Evolutionary conservation across 2,888 invertebrate genomes (phyloP).

Genomic region (Hydraecia micacea): DNA sequence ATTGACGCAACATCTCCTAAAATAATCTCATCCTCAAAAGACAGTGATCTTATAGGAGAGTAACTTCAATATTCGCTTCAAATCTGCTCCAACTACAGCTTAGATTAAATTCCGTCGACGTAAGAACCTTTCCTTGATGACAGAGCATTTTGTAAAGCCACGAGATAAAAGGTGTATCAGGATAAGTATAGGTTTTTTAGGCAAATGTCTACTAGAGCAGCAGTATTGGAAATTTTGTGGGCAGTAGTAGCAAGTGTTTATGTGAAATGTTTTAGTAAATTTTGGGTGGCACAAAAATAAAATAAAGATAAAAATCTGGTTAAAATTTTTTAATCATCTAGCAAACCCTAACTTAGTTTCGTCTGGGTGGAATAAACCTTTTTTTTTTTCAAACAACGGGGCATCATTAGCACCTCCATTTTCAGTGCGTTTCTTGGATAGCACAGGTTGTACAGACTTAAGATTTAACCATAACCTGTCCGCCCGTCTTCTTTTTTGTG

Average conservation of each 20-base stretch:
- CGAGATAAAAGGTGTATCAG: slow-evolving; percentile 60
- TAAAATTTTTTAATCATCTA: not conserved
- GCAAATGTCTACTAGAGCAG: slow-evolving; percentile 50
- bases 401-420: not conserved
- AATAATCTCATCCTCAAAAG: slow-evolving; percentile 17
- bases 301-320: not conserved
- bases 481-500: not conserved
- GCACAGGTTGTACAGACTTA: not conserved
- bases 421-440: not conserved
- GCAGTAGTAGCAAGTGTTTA: slow-evolving; percentile 9
- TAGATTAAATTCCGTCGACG: slow-evolving; percentile 62
- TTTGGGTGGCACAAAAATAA: not conserved
- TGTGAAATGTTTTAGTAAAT: not conserved
- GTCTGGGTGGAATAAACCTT: too few relatives aligned
- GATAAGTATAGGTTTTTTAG: slow-evolving; percentile 50
- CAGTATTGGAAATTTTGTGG: slow-evolving; percentile 47
- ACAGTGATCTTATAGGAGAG: slow-evolving; percentile 36
- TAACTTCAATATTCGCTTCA: slow-evolving; percentile 42
- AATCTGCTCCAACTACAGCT: slow-evolving; percentile 57
- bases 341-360: not conserved
- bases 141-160: slow-evolving; percentile 59
- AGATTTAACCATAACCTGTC: not conserved
- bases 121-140: slow-evolving; percentile 63
- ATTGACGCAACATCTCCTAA: slow-evolving; percentile 8
- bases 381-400: not conserved